Evolutionary conservation across 1,140 invertebrate species (phyloP).

Genomic region (Drosophila sechellia): DNA sequence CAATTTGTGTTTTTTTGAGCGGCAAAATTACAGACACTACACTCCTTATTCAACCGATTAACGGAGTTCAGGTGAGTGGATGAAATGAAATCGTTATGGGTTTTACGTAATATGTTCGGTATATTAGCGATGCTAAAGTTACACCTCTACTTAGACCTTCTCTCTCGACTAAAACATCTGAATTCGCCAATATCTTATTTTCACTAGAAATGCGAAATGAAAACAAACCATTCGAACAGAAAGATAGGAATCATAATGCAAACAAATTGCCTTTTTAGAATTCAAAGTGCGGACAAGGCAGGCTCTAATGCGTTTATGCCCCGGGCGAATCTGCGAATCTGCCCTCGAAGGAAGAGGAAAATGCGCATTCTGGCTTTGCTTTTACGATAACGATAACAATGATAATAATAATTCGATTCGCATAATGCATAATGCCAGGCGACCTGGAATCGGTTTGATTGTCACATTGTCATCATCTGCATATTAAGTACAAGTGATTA

Average conservation of each 20-base stretch:
- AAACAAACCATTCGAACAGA: slow-evolving; percentile 45
- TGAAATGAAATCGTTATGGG: neutral
- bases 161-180: no score
- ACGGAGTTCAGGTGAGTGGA: neutral
- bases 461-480: slow-evolving; percentile 82
- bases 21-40: no score
- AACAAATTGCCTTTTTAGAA: slow-evolving; percentile 72
- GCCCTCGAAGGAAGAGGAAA: slow-evolving; percentile 20
- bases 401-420: slow-evolving; percentile 60
- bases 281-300: slow-evolving; percentile 53
- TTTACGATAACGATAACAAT: slow-evolving; percentile 59
- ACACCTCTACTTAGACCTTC: no score
- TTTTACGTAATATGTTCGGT: neutral
- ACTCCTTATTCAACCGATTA: neutral
- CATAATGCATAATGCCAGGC: slow-evolving; percentile 59
- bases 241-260: slow-evolving; percentile 62
- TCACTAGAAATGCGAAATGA: slow-evolving; percentile 30
- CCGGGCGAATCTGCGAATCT: slow-evolving; percentile 32
- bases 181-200: slow-evolving; percentile 1
- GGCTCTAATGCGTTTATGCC: slow-evolving; percentile 65
- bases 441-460: slow-evolving; percentile 79
- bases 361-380: slow-evolving; percentile 48
- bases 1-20: neutral
- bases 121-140: neutral
- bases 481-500: slow-evolving; percentile 83